These are phyloP conservation scores for Piscicola geometra DNA, from an alignment of 2,888 invertebrate genomes.

Conservation along the genomic window DNA sequence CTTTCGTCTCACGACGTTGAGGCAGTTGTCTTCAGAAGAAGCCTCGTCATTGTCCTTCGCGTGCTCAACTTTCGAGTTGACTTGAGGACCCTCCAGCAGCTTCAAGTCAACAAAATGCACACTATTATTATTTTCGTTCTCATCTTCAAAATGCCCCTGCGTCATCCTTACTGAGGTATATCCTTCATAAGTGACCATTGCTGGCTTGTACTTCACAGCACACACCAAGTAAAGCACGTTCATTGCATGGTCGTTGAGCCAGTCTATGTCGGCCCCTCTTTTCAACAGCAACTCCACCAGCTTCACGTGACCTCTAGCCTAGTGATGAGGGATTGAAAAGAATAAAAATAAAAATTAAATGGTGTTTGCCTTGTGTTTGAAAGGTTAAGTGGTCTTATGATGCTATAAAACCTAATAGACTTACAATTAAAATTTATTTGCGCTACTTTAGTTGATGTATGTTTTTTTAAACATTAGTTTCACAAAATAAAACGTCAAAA, in stretches of 20 bases:
- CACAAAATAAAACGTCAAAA: too few species aligned
- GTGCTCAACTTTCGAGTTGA: not conserved
- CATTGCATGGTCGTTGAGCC: conserved; percentile 19
- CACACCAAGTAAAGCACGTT: conserved; percentile 9
- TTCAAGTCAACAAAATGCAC: too few species aligned
- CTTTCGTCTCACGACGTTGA: not conserved
- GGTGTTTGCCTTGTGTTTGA: too few species aligned
- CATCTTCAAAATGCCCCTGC: not conserved
- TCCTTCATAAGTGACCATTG: not conserved
- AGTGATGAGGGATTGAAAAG: too few species aligned
- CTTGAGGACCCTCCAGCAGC: not conserved
- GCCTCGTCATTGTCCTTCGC: not conserved
- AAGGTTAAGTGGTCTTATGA: too few species aligned
- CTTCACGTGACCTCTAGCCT: conserved; percentile 16
- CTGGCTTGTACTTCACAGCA: not conserved
- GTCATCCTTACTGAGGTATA: not conserved
- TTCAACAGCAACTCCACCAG: conserved; percentile 17
- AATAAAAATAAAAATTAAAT: too few species aligned
- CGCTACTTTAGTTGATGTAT: too few species aligned
- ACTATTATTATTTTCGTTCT: not conserved
- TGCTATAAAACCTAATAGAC: too few species aligned
- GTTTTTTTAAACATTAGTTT: too few species aligned
- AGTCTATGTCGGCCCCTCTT: conserved; percentile 14
- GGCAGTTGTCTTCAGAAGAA: not conserved
- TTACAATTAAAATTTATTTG: too few species aligned